Evolutionary conservation across 2,888 invertebrate species (phyloP).

Genomic region (Octonoba sinensis): DNA sequence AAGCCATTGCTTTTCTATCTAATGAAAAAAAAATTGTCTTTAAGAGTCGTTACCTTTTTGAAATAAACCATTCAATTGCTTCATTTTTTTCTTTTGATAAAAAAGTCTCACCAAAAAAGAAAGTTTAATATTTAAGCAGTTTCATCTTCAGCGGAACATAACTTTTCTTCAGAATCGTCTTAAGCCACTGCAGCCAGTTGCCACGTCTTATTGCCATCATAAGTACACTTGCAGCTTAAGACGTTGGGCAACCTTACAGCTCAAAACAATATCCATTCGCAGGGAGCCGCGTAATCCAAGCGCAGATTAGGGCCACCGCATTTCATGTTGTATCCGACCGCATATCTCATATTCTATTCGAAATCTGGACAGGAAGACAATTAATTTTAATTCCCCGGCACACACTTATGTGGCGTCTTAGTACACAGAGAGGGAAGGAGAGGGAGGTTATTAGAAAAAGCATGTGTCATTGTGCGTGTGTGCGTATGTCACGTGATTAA

Average conservation of each 20-base stretch:
- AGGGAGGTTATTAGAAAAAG: conserved; percentile 21
- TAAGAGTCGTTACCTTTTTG: no score
- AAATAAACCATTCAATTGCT: no score
- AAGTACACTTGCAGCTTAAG: conserved; percentile 20
- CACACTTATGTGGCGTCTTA: conserved; percentile 8
- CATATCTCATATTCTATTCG: conserved; percentile 24
- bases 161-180: no score
- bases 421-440: no score
- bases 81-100: no score
- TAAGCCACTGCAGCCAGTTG: background rate
- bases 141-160: no score
- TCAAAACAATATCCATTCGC: background rate
- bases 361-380: conserved; percentile 10
- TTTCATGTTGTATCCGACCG: background rate
- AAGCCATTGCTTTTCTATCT: no score
- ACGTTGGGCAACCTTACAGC: conserved; percentile 14
- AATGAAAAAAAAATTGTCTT: no score
- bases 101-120: no score
- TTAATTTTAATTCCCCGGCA: conserved; percentile 24
- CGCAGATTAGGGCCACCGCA: background rate
- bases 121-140: no score
- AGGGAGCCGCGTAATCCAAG: background rate
- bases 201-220: conserved; percentile 16
- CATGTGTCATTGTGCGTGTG: background rate
- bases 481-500: background rate